Conservation (phyloP, 2,113 vertebrate genomes). For the Vanacampus margaritifer region DNA sequence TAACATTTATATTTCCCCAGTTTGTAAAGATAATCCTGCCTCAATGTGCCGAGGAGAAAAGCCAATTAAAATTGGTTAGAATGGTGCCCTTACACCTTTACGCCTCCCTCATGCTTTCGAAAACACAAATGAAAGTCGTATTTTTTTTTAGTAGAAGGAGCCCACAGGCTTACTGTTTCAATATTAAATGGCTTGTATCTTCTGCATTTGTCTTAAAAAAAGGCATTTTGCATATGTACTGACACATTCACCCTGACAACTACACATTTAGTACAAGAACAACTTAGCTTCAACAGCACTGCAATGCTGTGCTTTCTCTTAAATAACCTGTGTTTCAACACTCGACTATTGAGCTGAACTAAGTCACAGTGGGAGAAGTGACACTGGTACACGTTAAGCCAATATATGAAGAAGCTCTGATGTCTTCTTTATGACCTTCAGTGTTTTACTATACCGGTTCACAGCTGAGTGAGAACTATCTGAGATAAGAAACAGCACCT, state of each 20-base stretch:
- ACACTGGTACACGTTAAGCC: not conserved
- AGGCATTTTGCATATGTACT: not conserved
- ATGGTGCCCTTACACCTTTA: not conserved
- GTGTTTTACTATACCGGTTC: not conserved
- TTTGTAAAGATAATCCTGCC: not conserved
- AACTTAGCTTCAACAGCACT: not conserved
- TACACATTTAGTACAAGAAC: not conserved
- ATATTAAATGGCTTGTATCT: not conserved
- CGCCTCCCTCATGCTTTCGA: not conserved
- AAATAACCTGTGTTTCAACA: not conserved
- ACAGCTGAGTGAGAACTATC: not conserved
- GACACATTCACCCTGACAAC: not conserved
- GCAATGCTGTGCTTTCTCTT: not conserved
- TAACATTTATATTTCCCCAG: constrained; percentile 8
- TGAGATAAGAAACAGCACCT: not conserved
- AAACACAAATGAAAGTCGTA: constrained; percentile 13
- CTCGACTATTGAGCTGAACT: not conserved
- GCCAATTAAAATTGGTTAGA: not conserved
- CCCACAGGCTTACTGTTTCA: constrained; percentile 1
- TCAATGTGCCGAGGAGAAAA: constrained; percentile 3
- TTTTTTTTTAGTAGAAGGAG: not conserved
- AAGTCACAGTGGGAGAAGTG: not conserved
- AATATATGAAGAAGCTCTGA: not conserved
- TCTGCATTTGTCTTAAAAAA: not conserved
- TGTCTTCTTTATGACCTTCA: not conserved